Evolutionary conservation across 2,113 vertebrate species (phyloP), one percentile per base, ranked within the genome.

Genomic region (Hippocampus barbouri): DNA sequence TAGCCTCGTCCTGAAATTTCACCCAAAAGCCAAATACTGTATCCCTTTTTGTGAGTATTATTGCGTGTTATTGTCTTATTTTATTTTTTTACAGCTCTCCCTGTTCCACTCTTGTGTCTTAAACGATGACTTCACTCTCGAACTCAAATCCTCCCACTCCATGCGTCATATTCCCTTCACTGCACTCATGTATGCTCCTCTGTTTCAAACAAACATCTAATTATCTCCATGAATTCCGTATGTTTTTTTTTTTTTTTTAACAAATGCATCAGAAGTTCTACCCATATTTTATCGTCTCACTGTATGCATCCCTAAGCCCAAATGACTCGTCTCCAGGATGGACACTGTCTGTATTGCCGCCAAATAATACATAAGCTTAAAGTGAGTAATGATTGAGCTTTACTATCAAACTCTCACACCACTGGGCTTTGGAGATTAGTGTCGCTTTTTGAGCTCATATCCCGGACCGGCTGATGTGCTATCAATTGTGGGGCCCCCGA

Each of bases 311-410:
- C 34, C 61, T 41, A 38, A 11, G 64, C 67, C 63, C 66, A 72
- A 85, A 72, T 62, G 68, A 68, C 40, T 71, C 41, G 40, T 72
- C 34, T 69, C 40, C n/a, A 47, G 34, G 70, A 83, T 27, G 63
- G 72, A 82, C 70, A 82, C 70, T 76, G 79, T 76, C 70, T 64
- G 49, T 38, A 27, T 45, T 43, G 68, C 76, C 18, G 7, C 51
- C 66, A 63, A 76, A 73, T 88, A 87, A 91, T 87, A 83, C 82
- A 73, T 86, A 72, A 72, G 81, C 89, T 85, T 82, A 81, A 86
- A 76, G 65, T 68, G 75, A 80, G 80, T 88, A 89, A 90, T 90
- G 81, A 76, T 34, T 89, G 85, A 84, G 87, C 87, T 89, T 91
- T 83, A 82, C 87, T 68, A 89, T 89, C 79, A 85, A 85, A 84